Evolutionary conservation across 2,888 invertebrate species (phyloP), one percentile per base, ranked within the genome.

Genomic region (Caenorhabditis zanzibari): DNA sequence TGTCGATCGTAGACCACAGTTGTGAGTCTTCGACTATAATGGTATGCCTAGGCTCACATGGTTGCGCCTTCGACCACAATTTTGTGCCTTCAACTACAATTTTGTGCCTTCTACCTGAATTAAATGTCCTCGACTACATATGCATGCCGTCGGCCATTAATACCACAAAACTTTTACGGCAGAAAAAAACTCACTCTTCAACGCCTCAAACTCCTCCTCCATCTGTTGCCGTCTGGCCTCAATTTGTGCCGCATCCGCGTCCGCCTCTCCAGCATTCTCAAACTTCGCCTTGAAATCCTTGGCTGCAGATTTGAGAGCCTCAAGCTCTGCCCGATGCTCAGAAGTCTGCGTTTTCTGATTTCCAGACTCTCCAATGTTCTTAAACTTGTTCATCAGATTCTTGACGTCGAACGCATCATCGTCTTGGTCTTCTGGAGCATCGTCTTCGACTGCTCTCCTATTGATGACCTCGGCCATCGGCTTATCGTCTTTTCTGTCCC

Each of bases 171-270:
- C n/a, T n/a, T n/a, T n/a, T n/a, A n/a, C n/a, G n/a, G n/a, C n/a
- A n/a, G n/a, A n/a, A n/a, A 28, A 41, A 26, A 69, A 44, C 89
- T 56, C 52, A 92, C 92, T 89, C 85, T 92, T 92, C 66, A 91
- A 76, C 24, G 83, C 81, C 68, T 91, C 88, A 81, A 92, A 92
- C 82, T 92, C 92, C 75, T 93, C 92, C 22, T 92, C 91, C 84
- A 93, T 91, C 54, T 93, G 91, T 58, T 90, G 88, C 58, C 92
- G 90, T 84, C 91, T 90, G 32, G 93, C 92, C 44, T 92, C 92
- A n/a, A 87, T 88, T 1, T 89, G 86, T 88, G 92, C 92, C 14
- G 93, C 89, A 10, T 92, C 93, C 7, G 92, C 93, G 19, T 90
- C 91, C 19, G 92, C 88, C 16, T 90, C 90, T 24, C 90, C 90